Conservation (phyloP, 2,888 invertebrate genomes). For the Erebia ligea region DNA sequence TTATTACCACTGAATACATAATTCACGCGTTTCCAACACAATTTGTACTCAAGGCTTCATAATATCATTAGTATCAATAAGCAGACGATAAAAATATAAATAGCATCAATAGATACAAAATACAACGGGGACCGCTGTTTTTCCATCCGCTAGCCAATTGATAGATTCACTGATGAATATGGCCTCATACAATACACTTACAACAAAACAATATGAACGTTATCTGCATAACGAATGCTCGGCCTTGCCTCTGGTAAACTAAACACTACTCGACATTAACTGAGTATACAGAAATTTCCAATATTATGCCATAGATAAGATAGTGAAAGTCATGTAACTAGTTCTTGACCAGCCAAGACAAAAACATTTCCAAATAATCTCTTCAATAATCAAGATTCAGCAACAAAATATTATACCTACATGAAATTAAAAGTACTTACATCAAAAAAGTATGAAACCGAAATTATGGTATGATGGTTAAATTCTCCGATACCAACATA, state of each 20-base stretch:
- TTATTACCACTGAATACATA: too few species aligned
- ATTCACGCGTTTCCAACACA: too few species aligned
- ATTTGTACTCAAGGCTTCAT: too few species aligned
- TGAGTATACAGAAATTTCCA: background rate
- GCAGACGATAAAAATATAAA: constrained; percentile 1
- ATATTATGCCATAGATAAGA: background rate
- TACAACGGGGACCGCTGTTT: constrained; percentile 17
- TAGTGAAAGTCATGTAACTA: background rate
- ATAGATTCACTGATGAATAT: constrained; percentile 30
- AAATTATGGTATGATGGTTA: too few species aligned
- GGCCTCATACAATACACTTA: constrained; percentile 31
- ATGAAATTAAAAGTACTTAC: too few species aligned
- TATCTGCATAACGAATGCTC: constrained; percentile 35
- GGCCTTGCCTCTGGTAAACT: constrained; percentile 30
- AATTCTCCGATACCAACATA: too few species aligned
- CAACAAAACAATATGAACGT: constrained; percentile 28
- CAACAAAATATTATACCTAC: too few species aligned
- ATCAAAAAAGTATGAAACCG: too few species aligned
- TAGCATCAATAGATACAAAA: background rate
- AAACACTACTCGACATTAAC: constrained; percentile 24
- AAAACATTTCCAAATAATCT: too few species aligned
- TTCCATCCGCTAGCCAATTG: constrained; percentile 18
- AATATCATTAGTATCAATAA: too few species aligned
- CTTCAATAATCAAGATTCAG: too few species aligned
- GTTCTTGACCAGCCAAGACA: too few species aligned